These are phyloP conservation scores for Platypus cylindrus DNA, from an alignment of 2,888 invertebrate genomes.

Conservation along the genomic window DNA sequence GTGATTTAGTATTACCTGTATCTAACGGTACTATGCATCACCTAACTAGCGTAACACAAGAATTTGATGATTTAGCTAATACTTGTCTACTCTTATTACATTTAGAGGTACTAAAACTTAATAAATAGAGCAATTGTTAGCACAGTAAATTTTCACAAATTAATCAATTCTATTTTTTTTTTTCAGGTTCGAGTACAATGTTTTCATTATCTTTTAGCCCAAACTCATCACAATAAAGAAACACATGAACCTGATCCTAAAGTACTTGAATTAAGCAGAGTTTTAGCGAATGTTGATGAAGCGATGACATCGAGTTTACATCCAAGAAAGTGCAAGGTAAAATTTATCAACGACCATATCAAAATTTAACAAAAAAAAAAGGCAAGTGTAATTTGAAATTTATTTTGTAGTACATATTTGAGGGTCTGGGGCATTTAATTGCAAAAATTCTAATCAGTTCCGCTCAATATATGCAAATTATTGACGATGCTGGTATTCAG, in stretches of 20 bases:
- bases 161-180: slow-evolving; percentile 2
- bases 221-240: slow-evolving; percentile 46
- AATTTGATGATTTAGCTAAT: slow-evolving; percentile 80
- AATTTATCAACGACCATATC: neutral
- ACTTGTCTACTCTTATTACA: slow-evolving; percentile 85
- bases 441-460: slow-evolving; percentile 70
- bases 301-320: slow-evolving; percentile 62
- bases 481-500: slow-evolving; percentile 72
- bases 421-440: slow-evolving; percentile 71
- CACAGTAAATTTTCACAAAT: neutral
- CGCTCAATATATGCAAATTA: slow-evolving; percentile 63
- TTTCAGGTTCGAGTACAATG: slow-evolving; percentile 77
- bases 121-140: too few species aligned
- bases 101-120: slow-evolving; percentile 56
- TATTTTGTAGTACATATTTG: slow-evolving; percentile 66
- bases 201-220: slow-evolving; percentile 70
- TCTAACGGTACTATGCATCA: slow-evolving; percentile 50
- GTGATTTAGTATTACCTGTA: slow-evolving; percentile 31
- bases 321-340: slow-evolving; percentile 63
- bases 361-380: neutral
- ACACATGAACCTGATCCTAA: slow-evolving; percentile 65
- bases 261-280: slow-evolving; percentile 64
- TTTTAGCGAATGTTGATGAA: slow-evolving; percentile 66
- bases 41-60: slow-evolving; percentile 55
- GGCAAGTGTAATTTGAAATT: too few species aligned